phyloP scores from a whole-genome alignment of 2,113 vertebrate species.

The Marmota monax region DNA sequence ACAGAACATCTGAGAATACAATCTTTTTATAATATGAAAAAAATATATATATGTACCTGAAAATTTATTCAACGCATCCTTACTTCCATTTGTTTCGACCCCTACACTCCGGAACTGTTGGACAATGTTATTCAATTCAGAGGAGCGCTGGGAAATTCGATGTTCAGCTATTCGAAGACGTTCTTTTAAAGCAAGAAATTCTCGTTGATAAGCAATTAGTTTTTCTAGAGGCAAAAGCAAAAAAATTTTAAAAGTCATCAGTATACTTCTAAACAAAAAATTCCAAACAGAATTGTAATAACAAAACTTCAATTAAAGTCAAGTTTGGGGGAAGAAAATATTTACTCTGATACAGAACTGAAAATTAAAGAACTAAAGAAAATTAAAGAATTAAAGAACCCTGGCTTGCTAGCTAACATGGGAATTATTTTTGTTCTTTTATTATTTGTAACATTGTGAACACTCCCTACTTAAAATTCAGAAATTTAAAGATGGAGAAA shows the following conservation, averaged over 20 bases:
- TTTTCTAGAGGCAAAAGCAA: conserved; percentile 90
- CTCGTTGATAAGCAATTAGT: conserved; percentile 96
- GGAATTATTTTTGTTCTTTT: not conserved
- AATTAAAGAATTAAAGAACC: not conserved
- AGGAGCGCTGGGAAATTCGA: conserved; percentile 96
- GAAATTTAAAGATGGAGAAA: conserved; percentile 12
- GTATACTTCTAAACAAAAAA: not conserved
- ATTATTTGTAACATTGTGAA: not conserved
- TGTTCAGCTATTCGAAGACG: conserved; percentile 97
- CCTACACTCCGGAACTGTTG: conserved; percentile 96
- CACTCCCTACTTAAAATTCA: not conserved
- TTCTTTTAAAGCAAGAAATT: conserved; percentile 97
- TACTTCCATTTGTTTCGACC: conserved; percentile 96
- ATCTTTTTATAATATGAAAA: conserved; percentile 8
- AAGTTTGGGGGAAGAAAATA: conserved; percentile 35
- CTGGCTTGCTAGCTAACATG: not conserved
- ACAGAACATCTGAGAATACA: not conserved
- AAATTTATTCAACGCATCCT: conserved; percentile 93
- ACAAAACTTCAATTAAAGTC: conserved; percentile 1
- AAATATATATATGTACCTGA: conserved; percentile 89
- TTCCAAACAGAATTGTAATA: not conserved
- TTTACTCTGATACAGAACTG: not conserved
- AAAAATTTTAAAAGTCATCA: not conserved
- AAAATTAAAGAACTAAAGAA: not conserved
- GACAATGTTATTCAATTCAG: conserved; percentile 95